phyloP scores from a whole-genome alignment of 1,140 invertebrate genomes.

The Hirudo medicinalis region DNA sequence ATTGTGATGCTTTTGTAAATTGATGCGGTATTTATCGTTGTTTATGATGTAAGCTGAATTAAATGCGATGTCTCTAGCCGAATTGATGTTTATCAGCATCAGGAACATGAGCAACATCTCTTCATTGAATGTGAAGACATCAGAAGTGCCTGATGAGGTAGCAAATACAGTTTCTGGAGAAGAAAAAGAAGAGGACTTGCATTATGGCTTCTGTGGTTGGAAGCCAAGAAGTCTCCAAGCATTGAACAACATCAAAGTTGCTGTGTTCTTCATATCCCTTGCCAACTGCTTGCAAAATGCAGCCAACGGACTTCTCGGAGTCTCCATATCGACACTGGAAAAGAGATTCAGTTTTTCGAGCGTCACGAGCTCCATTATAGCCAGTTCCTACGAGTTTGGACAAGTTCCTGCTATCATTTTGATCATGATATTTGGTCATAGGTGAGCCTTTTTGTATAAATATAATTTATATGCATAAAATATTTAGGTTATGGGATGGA shows the following conservation, averaged over 20 bases:
- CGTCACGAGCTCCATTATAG: not conserved
- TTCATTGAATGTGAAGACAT: too few relatives aligned
- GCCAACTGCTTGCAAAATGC: constrained; percentile 3
- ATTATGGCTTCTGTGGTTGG: not conserved
- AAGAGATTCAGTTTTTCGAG: constrained; percentile 16
- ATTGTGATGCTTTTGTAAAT: too few relatives aligned
- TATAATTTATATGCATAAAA: too few relatives aligned
- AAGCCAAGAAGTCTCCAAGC: not conserved
- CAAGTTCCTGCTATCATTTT: constrained; percentile 10
- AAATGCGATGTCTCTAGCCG: too few relatives aligned
- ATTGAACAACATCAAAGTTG: constrained; percentile 1
- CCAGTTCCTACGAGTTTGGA: constrained; percentile 14
- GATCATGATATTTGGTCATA: constrained; percentile 4
- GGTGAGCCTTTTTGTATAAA: too few relatives aligned
- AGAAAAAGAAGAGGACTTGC: not conserved
- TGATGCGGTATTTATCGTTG: too few relatives aligned
- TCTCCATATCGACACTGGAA: constrained; percentile 9
- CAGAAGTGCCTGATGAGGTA: too few relatives aligned
- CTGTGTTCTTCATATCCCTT: constrained; percentile 7
- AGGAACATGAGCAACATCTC: too few relatives aligned
- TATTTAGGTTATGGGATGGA: too few relatives aligned
- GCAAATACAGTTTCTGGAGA: too few relatives aligned
- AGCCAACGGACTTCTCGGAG: constrained; percentile 7
- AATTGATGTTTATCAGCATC: too few relatives aligned
- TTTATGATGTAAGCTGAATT: too few relatives aligned